Percentiles rank a stretch among this genome's conserved stretches.
Evolutionary conservation across 2,113 vertebrate species (phyloP).

Genomic region (Alces alces): DNA sequence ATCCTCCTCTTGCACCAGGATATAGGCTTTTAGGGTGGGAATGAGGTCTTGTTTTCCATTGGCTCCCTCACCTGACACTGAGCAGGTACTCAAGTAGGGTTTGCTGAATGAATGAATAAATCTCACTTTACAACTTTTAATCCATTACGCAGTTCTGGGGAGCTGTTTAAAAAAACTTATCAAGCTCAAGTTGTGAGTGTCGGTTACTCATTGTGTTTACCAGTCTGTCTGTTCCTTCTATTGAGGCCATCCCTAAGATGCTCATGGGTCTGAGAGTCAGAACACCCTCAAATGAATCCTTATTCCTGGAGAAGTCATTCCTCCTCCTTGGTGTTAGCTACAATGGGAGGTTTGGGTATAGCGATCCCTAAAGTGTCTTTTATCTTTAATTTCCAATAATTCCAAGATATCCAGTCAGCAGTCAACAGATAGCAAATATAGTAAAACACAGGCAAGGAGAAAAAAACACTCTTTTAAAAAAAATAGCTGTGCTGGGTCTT

Average conservation of each 20-base stretch:
- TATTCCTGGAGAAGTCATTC: not conserved
- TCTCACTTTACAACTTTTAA: not conserved
- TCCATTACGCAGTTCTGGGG: not conserved
- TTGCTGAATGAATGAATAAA: not conserved
- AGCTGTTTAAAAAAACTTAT: not conserved
- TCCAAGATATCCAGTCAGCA: not conserved
- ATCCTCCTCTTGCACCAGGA: not conserved
- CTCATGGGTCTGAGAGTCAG: not conserved
- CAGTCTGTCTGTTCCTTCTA: not conserved
- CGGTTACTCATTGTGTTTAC: not conserved
- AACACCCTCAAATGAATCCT: not conserved
- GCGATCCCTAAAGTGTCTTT: not conserved
- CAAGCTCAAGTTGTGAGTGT: not conserved
- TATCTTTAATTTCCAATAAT: slow-evolving; percentile 2
- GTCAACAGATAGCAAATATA: not conserved
- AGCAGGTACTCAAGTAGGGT: not conserved
- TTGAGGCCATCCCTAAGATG: not conserved
- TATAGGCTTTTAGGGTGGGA: not conserved
- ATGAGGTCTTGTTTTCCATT: not conserved
- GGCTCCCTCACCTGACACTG: not conserved
- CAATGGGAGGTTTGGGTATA: not conserved
- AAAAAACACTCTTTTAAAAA: not conserved
- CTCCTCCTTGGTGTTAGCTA: not conserved
- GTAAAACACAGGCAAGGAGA: not conserved
- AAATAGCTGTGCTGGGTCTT: not conserved